phyloP scores from a whole-genome alignment of 2,888 invertebrate genomes.

The Agonopterix heracliana region DNA sequence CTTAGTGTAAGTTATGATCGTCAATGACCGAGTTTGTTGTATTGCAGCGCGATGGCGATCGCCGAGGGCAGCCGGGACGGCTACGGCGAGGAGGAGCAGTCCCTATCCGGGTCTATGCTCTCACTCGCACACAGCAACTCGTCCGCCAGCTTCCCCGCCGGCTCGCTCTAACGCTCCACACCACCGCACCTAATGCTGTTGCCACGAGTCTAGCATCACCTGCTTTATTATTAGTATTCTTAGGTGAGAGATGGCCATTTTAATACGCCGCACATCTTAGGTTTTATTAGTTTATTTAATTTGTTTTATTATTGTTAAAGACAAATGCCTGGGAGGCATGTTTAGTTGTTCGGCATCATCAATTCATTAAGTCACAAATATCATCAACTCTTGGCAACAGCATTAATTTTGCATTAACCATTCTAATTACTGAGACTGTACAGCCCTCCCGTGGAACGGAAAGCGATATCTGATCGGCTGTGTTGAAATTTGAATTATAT shows the following conservation, averaged over 20 bases:
- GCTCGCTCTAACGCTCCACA: conserved; percentile 76
- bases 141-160: conserved; percentile 92
- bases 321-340: too few relatives aligned
- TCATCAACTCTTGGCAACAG: conserved; percentile 11
- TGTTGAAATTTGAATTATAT: not conserved
- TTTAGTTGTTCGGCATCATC: too few relatives aligned
- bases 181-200: not conserved
- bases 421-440: conserved; percentile 31
- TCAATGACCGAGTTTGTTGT: too few relatives aligned
- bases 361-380: too few relatives aligned
- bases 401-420: conserved; percentile 11
- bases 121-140: conserved; percentile 97
- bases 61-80: conserved; percentile 93
- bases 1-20: too few relatives aligned
- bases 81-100: conserved; percentile 93
- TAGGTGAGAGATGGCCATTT: too few relatives aligned
- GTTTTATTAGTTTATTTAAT: too few relatives aligned
- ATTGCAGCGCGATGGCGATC: conserved; percentile 88
- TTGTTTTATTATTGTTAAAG: too few relatives aligned
- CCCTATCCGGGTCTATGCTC: conserved; percentile 95
- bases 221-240: too few relatives aligned
- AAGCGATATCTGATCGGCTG: conserved; percentile 1
- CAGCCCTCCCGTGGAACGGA: conserved; percentile 27
- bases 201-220: not conserved
- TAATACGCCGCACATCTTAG: too few relatives aligned